Conservation (phyloP, 2,113 vertebrate species). For the Toxostoma redivivum region DNA sequence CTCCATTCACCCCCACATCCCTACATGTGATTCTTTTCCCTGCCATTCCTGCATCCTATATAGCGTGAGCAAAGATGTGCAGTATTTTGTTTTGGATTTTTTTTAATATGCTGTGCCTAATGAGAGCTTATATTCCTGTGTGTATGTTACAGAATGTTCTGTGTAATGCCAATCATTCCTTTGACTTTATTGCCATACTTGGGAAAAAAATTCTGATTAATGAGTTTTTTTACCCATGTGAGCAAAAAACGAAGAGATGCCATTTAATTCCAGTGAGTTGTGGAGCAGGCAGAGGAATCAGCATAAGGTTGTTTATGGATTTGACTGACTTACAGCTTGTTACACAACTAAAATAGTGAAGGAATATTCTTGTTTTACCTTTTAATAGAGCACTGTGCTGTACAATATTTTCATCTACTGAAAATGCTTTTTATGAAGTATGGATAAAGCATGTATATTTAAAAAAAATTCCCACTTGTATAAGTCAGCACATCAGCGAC, state of each 20-base stretch:
- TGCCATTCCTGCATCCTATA: background rate
- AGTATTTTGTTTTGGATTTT: background rate
- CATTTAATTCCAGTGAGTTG: constrained; percentile 33
- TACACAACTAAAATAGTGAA: background rate
- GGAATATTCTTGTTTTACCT: constrained; percentile 28
- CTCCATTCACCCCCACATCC: background rate
- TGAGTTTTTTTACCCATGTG: constrained; percentile 22
- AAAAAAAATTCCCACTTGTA: background rate
- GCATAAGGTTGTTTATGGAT: background rate
- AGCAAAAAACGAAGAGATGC: background rate
- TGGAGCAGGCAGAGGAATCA: constrained; percentile 34
- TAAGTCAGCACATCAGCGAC: background rate
- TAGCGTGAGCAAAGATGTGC: background rate
- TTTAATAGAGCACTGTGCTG: background rate
- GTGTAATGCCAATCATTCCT: constrained; percentile 52
- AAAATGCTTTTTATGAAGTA: background rate
- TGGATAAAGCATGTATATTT: constrained; percentile 7
- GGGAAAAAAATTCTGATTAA: constrained; percentile 55
- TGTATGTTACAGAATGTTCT: background rate
- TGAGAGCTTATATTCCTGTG: constrained; percentile 9
- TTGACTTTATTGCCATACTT: constrained; percentile 55
- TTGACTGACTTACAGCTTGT: constrained; percentile 42
- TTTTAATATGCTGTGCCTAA: background rate
- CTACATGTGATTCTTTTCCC: background rate
- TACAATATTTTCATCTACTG: background rate